These are phyloP conservation scores for Acleris sparsana DNA, from an alignment of 2,888 invertebrate genomes.

Conservation along the genomic window DNA sequence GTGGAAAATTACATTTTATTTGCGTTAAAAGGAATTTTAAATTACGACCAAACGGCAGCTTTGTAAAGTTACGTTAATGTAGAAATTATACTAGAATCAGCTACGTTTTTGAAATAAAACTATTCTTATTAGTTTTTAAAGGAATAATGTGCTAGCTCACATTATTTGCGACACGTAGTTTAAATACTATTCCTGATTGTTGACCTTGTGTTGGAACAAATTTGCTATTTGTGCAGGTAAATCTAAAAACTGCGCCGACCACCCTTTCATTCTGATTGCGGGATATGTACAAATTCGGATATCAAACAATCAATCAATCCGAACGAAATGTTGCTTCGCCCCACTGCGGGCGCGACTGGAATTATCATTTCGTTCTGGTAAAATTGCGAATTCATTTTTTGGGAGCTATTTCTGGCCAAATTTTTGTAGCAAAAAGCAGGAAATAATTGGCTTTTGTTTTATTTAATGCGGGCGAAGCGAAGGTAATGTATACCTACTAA, in stretches of 20 bases:
- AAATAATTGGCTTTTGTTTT: background rate
- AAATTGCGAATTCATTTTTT: slow-evolving; percentile 39
- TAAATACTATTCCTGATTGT: background rate
- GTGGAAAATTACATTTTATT: background rate
- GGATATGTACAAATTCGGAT: slow-evolving; percentile 10
- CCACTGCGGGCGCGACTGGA: slow-evolving; percentile 41
- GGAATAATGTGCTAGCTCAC: background rate
- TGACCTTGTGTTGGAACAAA: background rate
- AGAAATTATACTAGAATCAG: no score
- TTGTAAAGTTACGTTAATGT: no score
- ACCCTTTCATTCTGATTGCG: slow-evolving; percentile 3
- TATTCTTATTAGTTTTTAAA: no score
- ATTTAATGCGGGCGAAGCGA: background rate
- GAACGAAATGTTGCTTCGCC: slow-evolving; percentile 24
- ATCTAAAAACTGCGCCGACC: background rate
- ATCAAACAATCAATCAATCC: slow-evolving; percentile 20
- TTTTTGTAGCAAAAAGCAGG: background rate
- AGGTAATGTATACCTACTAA: background rate
- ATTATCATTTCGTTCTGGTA: slow-evolving; percentile 47
- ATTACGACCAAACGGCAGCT: no score
- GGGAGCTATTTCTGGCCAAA: background rate
- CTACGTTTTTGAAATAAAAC: no score
- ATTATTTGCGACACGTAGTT: background rate
- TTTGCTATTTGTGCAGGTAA: background rate
- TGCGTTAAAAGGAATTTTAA: no score